Conservation (phyloP, 2,888 invertebrate genomes). For the Heteromurus nitidus region DNA sequence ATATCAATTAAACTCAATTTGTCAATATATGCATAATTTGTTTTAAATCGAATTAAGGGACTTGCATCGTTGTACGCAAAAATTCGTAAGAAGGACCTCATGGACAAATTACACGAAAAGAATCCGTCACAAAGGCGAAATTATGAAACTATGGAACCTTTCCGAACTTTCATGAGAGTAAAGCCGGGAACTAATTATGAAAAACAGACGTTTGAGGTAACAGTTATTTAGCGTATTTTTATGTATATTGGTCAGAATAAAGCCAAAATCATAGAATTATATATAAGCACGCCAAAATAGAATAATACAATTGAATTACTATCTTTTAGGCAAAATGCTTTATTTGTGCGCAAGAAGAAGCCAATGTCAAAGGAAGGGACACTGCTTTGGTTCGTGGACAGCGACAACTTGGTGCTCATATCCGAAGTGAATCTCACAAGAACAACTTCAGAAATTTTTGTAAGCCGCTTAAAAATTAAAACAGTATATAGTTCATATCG, state of each 20-base stretch:
- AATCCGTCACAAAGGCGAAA: too few species aligned
- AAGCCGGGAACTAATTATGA: constrained; percentile 60
- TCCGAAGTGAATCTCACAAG: constrained; percentile 57
- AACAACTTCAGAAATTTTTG: constrained; percentile 56
- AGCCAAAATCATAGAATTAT: too few species aligned
- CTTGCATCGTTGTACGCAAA: constrained; percentile 33
- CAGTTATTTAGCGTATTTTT: background rate
- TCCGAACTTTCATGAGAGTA: constrained; percentile 34
- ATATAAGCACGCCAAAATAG: background rate
- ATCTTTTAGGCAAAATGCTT: constrained; percentile 54
- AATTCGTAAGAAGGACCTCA: constrained; percentile 4
- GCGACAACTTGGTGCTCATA: constrained; percentile 60
- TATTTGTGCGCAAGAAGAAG: too few species aligned
- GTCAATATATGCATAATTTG: background rate
- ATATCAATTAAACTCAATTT: too few species aligned
- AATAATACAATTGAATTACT: background rate
- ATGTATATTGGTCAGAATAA: background rate
- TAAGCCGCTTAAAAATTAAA: too few species aligned
- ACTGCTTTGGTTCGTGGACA: constrained; percentile 38
- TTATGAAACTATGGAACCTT: constrained; percentile 26
- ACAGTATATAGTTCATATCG: too few species aligned
- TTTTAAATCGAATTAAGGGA: constrained; percentile 26
- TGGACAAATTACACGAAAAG: background rate
- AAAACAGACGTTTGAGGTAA: constrained; percentile 59
- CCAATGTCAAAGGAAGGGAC: too few species aligned